Evolutionary conservation across 2,797 vertebrate species (phyloP), one percentile per base, ranked within the genome.

Genomic region (Prionace glauca): DNA sequence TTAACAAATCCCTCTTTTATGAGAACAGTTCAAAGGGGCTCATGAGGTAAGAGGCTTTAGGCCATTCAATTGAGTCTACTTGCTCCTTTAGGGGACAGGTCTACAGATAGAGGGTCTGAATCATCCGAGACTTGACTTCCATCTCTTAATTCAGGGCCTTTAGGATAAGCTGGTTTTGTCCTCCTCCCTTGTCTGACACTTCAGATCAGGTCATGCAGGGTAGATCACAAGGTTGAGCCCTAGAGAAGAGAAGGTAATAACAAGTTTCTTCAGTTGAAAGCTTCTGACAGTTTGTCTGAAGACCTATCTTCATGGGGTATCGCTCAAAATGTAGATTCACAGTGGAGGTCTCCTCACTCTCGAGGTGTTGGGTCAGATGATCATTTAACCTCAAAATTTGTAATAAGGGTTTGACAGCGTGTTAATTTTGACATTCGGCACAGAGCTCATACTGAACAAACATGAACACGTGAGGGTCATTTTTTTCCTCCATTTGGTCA

Each of bases 11-110:
- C 90, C 62, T 41, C 65, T 41, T 92, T 92, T 92, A 92, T 92
- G n/a, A 92, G 41, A 92, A 69, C n/a, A 92, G 90, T 69, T 92
- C 90, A 92, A 92, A 92, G 62, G 90, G 26, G 36, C 65, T 69
- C 90, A 92, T 92, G 90, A 92, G 36, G 90, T 92, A 92, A 92
- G 69, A n/a, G 69, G 90, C 90, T 92, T 92, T 92, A 69, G 62
- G 24, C 62, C 11, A 14, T 92, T 92, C 90, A 92, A 69, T 41
- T 92, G n/a, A 92, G 65, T 92, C 60, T 36, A 92, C 90, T 92
- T 92, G 90, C 29, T 92, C 62, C 90, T 69, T 91, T 67, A 91
- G 60, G 26, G 88, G 60, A 22, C 62, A 36, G 60, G 62, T 20
- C 88, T 67, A 65, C 62, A 36, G 90, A 67, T 11, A 20, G n/a